Base-by-base conservation (phyloP, 2,888 invertebrate species). In the Sphecodes monilicornis region DNA sequence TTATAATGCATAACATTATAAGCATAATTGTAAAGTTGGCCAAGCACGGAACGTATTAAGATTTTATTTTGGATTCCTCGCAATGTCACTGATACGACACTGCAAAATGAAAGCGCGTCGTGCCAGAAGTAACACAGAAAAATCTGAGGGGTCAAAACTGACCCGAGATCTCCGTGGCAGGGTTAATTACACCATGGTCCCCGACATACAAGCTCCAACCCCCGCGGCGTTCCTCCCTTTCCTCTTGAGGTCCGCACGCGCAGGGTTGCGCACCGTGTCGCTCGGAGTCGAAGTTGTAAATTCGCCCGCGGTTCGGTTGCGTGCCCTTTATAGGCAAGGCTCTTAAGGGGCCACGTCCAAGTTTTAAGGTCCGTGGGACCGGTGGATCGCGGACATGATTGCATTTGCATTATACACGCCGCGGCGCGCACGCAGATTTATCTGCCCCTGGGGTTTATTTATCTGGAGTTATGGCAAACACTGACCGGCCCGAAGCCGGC, bases 331-430 rank as follows among this genome's bases (percentile, higher is more conserved):
- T 87, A 85, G 89, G 87, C 89, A 85, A 81, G 83, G 84, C 90
- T 89, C 89, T 89, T 85, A 86, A 86, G 87, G 88, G 87, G 75
- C 87, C 90, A 86, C 88, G 87, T 89, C 85, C 78, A 78, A 90
- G 89, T 92, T 92, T 91, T 91, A 91, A 89, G 90, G 90, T 90
- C 78, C 91, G 86, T 89, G 88, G 87, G 91, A 89, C 83, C 88
- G 85, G 82, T 78, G 84, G 89, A 88, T 87, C 91, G 90, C 90
- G 92, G 91, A 93, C 93, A 94, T 92, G 93, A 93, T 93, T 93
- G 94, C 94, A 94, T 94, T 94, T 94, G 94, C 94, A 94, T 94
- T 94, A 93, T 94, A 94, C 94, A 94, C 91, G 93, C 92, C 84
- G 91, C 92, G 90, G 91, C 90, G 90, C 86, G 90, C 87, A 82